Evolutionary conservation across 1,140 invertebrate species (phyloP).

Genomic region (Drosophila kepulauana): DNA sequence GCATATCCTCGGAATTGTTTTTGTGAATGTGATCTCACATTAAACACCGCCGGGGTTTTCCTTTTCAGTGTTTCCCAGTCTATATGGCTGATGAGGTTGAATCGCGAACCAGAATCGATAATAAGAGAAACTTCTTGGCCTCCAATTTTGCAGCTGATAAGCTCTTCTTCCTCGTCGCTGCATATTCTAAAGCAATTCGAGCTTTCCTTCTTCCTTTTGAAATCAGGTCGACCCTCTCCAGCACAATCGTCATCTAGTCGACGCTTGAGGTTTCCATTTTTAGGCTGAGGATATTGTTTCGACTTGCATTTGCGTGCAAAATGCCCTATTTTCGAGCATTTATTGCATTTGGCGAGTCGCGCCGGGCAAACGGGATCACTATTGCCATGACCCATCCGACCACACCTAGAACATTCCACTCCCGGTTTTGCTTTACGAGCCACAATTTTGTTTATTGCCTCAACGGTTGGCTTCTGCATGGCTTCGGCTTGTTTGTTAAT

Average conservation of each 20-base stretch:
- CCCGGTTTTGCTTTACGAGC: neutral
- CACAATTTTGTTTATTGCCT: neutral
- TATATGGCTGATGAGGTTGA: neutral
- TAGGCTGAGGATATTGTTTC: too few species aligned
- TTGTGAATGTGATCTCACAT: neutral
- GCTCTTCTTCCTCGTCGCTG: conserved; percentile 2
- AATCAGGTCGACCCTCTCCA: too few species aligned
- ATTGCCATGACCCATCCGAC: too few species aligned
- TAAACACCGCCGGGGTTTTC: neutral
- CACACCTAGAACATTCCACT: too few species aligned
- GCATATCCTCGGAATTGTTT: conserved; percentile 18
- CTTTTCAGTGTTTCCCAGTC: neutral
- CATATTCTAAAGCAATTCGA: neutral
- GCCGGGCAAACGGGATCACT: neutral
- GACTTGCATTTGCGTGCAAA: neutral
- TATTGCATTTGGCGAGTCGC: neutral
- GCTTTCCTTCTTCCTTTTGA: neutral
- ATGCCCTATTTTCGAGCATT: neutral
- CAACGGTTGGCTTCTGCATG: neutral
- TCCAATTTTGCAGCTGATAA: neutral
- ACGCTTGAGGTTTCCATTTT: neutral
- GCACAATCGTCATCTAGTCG: neutral
- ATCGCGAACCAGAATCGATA: neutral
- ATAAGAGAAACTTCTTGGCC: neutral
- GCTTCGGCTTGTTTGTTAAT: conserved; percentile 1